Percentiles rank a stretch among this genome's conserved stretches.
Evolutionary conservation across 92 coral and sea anemone species (phyloP).

Genomic region (Actinernus sp.): DNA sequence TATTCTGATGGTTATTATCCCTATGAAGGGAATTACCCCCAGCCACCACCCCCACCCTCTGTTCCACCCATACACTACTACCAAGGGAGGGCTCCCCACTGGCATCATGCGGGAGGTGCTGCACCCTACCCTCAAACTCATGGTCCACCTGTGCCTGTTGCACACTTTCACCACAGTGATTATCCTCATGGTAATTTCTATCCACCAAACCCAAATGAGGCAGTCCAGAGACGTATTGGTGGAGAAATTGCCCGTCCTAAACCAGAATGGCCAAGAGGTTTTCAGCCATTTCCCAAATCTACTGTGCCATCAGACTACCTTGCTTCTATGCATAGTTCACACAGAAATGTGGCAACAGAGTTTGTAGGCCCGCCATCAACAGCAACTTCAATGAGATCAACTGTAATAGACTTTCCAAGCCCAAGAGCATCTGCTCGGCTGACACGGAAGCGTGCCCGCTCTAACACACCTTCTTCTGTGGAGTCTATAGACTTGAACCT

Average conservation of each 20-base stretch:
- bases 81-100: conserved; percentile 65
- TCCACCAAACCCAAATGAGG: conserved; percentile 33
- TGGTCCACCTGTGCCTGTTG: conserved; percentile 21
- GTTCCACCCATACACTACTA: conserved; percentile 65
- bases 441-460: conserved; percentile 86
- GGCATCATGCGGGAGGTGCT: conserved; percentile 77
- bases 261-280: conserved; percentile 96
- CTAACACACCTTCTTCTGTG: conserved; percentile 93
- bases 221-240: conserved; percentile 48
- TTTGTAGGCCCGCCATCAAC: conserved; percentile 95
- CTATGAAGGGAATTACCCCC: conserved; percentile 71
- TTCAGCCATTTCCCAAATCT: conserved; percentile 68
- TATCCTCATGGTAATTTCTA: conserved; percentile 38
- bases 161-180: conserved; percentile 33
- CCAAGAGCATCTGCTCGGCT: conserved; percentile 83
- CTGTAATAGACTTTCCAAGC: conserved; percentile 87
- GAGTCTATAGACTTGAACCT: conserved; percentile 96
- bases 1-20: conserved; percentile 64
- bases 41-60: conserved; percentile 63
- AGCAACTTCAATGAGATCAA: conserved; percentile 92
- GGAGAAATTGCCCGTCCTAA: conserved; percentile 93
- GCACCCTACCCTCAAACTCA: conserved; percentile 55
- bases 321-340: conserved; percentile 59
- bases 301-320: conserved; percentile 83
- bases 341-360: conserved; percentile 69